Conservation (phyloP, 2,888 invertebrate genomes). For the Tinea pellionella region DNA sequence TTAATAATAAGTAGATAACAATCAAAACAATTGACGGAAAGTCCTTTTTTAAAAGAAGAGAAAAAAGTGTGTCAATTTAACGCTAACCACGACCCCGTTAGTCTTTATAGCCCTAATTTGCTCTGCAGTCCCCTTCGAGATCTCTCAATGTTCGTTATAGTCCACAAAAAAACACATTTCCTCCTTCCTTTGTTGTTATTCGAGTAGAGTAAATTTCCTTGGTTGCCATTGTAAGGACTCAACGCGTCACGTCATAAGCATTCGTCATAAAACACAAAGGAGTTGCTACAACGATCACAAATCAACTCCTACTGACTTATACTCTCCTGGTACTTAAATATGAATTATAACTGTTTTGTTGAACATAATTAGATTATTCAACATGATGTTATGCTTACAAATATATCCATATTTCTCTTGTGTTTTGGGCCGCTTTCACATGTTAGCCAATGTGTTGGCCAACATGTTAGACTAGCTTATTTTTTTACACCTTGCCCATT, state of each 20-base stretch:
- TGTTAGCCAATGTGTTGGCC: too few species aligned
- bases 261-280: slow-evolving; percentile 11
- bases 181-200: slow-evolving; percentile 37
- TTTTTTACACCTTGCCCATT: too few species aligned
- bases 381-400: too few species aligned
- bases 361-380: background rate
- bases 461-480: too few species aligned
- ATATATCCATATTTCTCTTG: too few species aligned
- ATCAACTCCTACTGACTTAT: background rate
- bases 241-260: slow-evolving; percentile 3
- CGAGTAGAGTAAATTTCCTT: slow-evolving; percentile 34
- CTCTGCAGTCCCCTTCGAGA: slow-evolving; percentile 19
- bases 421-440: too few species aligned
- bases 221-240: background rate
- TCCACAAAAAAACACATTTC: slow-evolving; percentile 33
- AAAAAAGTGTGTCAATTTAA: background rate
- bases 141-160: slow-evolving; percentile 13
- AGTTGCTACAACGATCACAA: slow-evolving; percentile 2
- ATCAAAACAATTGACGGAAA: background rate
- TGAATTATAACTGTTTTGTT: background rate
- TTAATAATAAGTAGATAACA: too few species aligned
- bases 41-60: background rate
- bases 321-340: background rate
- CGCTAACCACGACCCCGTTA: slow-evolving; percentile 32
- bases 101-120: slow-evolving; percentile 57